Evolutionary conservation across 2,888 invertebrate species (phyloP).

Genomic region (Cephus pulcher): DNA sequence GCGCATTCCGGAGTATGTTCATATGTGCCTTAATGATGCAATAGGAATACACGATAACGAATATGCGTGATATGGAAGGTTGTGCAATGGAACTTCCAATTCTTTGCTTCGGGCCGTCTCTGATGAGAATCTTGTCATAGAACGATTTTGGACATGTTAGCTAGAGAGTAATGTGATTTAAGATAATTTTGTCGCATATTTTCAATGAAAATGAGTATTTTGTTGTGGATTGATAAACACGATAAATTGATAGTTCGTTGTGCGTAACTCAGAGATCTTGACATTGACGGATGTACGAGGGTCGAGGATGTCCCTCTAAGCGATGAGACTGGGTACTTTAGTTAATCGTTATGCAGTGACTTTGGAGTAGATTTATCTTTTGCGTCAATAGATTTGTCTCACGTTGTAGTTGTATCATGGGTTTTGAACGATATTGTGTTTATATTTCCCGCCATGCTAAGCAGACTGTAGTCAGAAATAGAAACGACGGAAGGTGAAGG

Average conservation of each 20-base stretch:
- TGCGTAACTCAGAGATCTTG: not conserved
- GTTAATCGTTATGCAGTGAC: not conserved
- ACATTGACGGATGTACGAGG: not conserved
- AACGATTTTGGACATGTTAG: not conserved
- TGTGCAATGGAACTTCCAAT: not conserved
- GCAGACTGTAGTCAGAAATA: not conserved
- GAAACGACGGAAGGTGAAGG: not conserved
- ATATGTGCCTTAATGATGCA: not conserved
- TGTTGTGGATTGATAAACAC: not conserved
- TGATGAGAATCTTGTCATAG: not conserved
- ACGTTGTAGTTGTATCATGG: not conserved
- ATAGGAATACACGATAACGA: not conserved
- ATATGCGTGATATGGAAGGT: not conserved
- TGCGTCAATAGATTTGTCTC: not conserved
- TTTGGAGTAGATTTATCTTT: not conserved
- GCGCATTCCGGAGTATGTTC: not conserved
- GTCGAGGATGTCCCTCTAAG: not conserved
- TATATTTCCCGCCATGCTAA: not conserved
- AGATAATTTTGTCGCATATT: not conserved
- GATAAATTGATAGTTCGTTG: not conserved
- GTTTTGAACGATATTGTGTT: not conserved
- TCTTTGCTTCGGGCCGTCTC: not conserved
- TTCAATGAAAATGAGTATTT: not conserved
- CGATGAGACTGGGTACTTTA: not conserved
- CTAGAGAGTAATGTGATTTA: not conserved